Evolutionary conservation across 2,113 vertebrate genomes (phyloP).

Genomic region (Perca schrenkii): DNA sequence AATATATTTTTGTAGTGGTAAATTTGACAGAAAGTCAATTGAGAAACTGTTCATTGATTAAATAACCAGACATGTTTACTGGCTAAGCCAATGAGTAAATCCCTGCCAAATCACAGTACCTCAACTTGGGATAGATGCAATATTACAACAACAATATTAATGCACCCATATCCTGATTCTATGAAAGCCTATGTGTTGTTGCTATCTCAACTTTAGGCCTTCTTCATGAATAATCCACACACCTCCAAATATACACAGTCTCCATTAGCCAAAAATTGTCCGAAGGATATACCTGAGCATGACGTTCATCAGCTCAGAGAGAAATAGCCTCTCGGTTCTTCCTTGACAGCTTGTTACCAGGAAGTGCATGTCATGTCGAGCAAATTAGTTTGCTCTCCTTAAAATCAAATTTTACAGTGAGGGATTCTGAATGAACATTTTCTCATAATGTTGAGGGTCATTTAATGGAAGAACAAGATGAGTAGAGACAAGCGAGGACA

Average conservation of each 20-base stretch:
- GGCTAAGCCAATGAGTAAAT: neutral
- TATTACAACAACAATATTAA: neutral
- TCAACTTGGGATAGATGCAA: neutral
- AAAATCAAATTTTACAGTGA: neutral
- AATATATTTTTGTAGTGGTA: neutral
- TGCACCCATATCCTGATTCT: constrained; percentile 2
- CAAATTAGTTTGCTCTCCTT: neutral
- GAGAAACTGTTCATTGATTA: neutral
- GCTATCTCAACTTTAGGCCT: too few relatives aligned
- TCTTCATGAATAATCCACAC: neutral
- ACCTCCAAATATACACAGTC: neutral
- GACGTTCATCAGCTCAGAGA: neutral
- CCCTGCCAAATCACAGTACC: neutral
- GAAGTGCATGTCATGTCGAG: constrained; percentile 2
- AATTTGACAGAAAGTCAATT: neutral
- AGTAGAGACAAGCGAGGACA: neutral
- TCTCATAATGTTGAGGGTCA: neutral
- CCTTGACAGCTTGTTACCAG: neutral
- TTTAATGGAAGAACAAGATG: neutral
- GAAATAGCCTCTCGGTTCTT: constrained; percentile 8
- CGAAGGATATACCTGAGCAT: neutral
- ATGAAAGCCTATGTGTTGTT: neutral
- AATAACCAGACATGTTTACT: neutral
- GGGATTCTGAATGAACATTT: neutral
- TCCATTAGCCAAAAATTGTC: neutral